These are phyloP conservation scores for Drosophila sucinea DNA, from an alignment of 1,140 invertebrate genomes.

Conservation along the genomic window DNA sequence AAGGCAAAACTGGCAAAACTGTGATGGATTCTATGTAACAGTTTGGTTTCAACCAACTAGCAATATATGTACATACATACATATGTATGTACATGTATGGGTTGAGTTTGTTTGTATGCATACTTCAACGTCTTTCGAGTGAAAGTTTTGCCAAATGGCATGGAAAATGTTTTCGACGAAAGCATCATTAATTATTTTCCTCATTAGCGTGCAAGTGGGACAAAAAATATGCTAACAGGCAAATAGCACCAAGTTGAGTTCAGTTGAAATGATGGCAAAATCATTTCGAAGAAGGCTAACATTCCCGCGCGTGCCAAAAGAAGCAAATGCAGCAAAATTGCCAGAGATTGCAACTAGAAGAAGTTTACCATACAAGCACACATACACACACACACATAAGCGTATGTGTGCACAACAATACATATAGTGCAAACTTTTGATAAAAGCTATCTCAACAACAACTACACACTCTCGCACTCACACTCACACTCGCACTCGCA, in stretches of 20 bases:
- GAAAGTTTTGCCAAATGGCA: constrained; percentile 79
- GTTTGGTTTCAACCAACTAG: constrained; percentile 53
- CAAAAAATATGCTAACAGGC: constrained; percentile 17
- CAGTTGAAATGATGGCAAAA: constrained; percentile 2
- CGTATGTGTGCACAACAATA: constrained; percentile 24
- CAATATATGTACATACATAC: too few species aligned
- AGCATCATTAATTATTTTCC: constrained; percentile 79
- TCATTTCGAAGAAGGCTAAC: constrained; percentile 40
- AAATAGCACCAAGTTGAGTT: constrained; percentile 15
- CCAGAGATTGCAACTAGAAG: constrained; percentile 54
- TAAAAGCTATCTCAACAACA: constrained; percentile 54
- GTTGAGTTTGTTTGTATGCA: neutral
- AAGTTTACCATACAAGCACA: constrained; percentile 8
- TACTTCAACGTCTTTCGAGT: constrained; percentile 58
- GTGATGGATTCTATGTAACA: constrained; percentile 27
- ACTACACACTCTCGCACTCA: constrained; percentile 16
- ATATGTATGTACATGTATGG: too few species aligned
- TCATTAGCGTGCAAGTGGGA: constrained; percentile 69
- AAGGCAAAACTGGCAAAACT: constrained; percentile 46
- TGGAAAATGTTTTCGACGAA: constrained; percentile 65
- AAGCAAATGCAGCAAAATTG: constrained; percentile 69
- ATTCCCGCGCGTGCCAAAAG: constrained; percentile 65
- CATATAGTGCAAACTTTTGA: constrained; percentile 33
- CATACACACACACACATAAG: constrained; percentile 11
- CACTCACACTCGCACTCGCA: constrained; percentile 21